Conservation (phyloP, 2,113 vertebrate genomes). For the Mystacornis crossleyi region DNA sequence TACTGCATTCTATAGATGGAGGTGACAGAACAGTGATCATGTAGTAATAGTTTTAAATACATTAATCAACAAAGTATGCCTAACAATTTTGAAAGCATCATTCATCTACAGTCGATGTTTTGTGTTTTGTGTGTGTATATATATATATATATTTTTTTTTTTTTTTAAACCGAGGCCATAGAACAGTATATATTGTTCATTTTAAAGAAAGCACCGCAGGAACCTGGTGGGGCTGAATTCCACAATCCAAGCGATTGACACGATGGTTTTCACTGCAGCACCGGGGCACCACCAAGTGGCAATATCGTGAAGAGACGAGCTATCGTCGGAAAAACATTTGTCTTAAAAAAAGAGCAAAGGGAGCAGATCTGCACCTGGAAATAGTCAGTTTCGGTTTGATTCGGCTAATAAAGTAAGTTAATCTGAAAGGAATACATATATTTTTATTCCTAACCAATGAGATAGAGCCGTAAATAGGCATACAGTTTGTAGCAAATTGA, state of each 20-base stretch:
- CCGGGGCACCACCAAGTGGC: constrained; percentile 46
- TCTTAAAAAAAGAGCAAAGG: neutral
- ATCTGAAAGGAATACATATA: neutral
- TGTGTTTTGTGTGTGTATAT: neutral
- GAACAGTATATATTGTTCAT: neutral
- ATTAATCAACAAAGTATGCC: neutral
- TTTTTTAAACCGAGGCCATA: neutral
- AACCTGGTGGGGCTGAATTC: neutral
- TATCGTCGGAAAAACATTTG: neutral
- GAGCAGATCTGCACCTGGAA: neutral
- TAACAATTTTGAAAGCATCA: neutral
- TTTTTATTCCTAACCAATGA: neutral
- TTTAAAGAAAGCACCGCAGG: neutral
- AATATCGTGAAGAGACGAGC: neutral
- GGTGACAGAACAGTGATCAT: neutral
- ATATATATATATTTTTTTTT: neutral
- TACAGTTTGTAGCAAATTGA: neutral
- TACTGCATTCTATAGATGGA: neutral
- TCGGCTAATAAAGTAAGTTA: neutral
- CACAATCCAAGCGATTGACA: accelerated
- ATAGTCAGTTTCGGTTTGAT: neutral
- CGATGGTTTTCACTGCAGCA: neutral
- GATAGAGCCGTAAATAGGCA: neutral
- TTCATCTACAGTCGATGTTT: neutral
- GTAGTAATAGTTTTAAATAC: neutral